Base-by-base conservation (phyloP, 2,113 vertebrate species). In the Rallus limicola region DNA sequence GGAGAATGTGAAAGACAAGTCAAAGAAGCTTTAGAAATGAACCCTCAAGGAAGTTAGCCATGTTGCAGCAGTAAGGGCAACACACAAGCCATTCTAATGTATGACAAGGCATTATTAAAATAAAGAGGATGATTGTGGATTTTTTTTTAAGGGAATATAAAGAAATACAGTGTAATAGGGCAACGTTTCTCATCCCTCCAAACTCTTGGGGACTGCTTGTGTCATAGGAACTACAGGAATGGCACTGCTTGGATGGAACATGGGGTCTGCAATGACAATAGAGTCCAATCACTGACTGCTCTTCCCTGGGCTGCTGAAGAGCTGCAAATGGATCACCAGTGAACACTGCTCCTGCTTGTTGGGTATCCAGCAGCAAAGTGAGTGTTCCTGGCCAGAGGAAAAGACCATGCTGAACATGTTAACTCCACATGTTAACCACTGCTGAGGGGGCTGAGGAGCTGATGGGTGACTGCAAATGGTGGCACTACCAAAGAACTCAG, bases 11-110 rank as follows among this genome's bases (percentile, higher is more conserved):
- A 95, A 91, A 91, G 86, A 77, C 65, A 63, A 87, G 84, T 77
- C 64, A 87, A 88, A 79, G 86, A 90, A 86, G 81, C 36, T 76
- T 88, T 69, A 84, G 77, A 63, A 82, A 95, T 82, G 83, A 95
- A 87, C 92, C 58, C 52, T 86, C 72, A 31, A 83, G 91, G 93
- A 94, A 71, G 92, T 75, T 90, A 87, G 67, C 89, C 81, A 82
- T 86, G 81, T 89, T 92, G 89, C 84, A 87, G 85, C 63, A 59
- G 33, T 70, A 77, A 55, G 13, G 28, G 60, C 33, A 87, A 82
- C 53, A 31, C 16, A 64, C 20, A 31, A 7, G n/a, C 56, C 55
- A 38, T 3, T 28, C 34, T 71, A 76, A 94, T 26, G 50, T 23
- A n/a, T 46, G 56, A 75, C 23, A 53, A 72, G 10, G 16, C 38